Base-by-base conservation (phyloP, 2,113 vertebrate species). In the Malurus melanocephalus region DNA sequence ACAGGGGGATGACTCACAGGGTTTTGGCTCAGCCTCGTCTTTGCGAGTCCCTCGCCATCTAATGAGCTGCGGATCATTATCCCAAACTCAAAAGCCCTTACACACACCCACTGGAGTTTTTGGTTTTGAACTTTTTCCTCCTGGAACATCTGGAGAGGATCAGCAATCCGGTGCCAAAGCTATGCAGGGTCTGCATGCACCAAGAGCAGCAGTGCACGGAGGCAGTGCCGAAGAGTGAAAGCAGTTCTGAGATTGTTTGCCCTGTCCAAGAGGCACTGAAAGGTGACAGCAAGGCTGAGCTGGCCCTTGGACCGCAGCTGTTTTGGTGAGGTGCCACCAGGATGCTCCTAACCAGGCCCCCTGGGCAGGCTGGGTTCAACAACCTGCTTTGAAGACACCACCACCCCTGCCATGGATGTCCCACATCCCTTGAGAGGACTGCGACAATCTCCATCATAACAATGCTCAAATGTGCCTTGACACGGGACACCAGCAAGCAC, bases 61-160 rank as follows among this genome's bases (percentile, higher is more conserved):
- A 33, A 75, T 10, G 80, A 94, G 59, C 53, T 27, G 57, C 3
- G 53, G 77, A 62, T 53, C 51, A 45, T n/a, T 42, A 86, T 42
- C 77, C 74, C 85, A 68, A 73, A 11, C 32, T 79, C 83, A 62
- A 91, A 93, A 80, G 89, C 85, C 90, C 96, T 95, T 95, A 81
- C 95, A 87, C 43, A 51, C 62, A 94, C 85, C 77, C 30, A 88
- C 66, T 87, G 71, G 82, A 92, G 85, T 94, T 96, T 97, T 97
- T 95, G 95, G 95, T 96, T 96, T 95, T 53, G 61, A 92, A 80
- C 19, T 40, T 76, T 84, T 77, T 88, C 93, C 75, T 67, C 85
- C 85, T 53, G 86, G 66, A 88, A 66, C 84, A 56, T 91, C 82
- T 91, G 85, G 87, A 92, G 66, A 90, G 72, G 89, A 93, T 28